Base-by-base conservation (phyloP, 1,140 invertebrate genomes). In the Drosophila tristis region DNA sequence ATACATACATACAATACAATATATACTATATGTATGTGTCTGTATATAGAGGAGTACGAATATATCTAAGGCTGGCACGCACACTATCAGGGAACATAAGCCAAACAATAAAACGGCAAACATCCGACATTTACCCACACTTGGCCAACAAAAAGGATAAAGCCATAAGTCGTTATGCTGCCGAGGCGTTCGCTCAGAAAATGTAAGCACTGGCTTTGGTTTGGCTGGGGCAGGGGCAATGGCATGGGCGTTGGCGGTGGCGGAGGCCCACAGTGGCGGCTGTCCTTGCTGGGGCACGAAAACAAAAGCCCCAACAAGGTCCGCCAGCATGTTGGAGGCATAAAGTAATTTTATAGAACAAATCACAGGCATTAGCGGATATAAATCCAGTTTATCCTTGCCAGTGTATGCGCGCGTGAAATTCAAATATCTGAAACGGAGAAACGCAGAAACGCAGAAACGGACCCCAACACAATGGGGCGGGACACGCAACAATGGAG, bases 341-440 rank as follows among this genome's bases (percentile, higher is more conserved):
- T 89, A 89, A 89, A 89, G 84, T 89, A 89, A 89, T 89, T 89
- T 89, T 89, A 89, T 89, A 89, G 84, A 89, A 89, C 84, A 89
- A 89, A 89, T 89, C 84, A 90, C 84, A 66, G 85, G 84, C 84
- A 84, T 89, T 89, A 89, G 85, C 86, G 80, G 79, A 74, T 74
- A 89, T 89, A 89, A 89, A 89, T 89, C 84, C 84, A 71, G 84
- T 84, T 89, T 89, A 86, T 86, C 82, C 82, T 70, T 89, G 84
- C 82, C 72, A 82, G 78, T 82, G 78, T 82, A 89, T 82, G 78
- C 84, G 84, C 85, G 79, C 75, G 79, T 84, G 84, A 87, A 89
- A 87, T 87, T 87, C 86, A 89, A 87, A 87, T 87, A 89, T 79
- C 67, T 70, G 8, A 51, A 26, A 42, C 29, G 23, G 9, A 25